phyloP scores from a whole-genome alignment of 2,888 invertebrate genomes.

The Drosophila glabriapex region DNA sequence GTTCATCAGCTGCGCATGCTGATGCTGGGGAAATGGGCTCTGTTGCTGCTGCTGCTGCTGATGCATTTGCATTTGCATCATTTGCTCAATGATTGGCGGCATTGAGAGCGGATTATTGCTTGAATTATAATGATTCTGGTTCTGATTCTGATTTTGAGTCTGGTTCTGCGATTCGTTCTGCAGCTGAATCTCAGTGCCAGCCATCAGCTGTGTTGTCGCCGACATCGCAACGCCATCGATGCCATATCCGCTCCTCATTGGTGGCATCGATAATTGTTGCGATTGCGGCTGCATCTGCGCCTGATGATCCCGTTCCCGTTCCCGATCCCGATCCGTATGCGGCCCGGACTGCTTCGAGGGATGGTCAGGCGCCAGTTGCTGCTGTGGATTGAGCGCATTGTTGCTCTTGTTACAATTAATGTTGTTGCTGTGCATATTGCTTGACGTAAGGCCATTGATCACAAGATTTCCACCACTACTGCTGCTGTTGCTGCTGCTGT shows the following conservation, averaged over 20 bases:
- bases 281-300: slow-evolving; percentile 26
- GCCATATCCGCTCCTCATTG: slow-evolving; percentile 41
- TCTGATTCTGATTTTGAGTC: slow-evolving; percentile 29
- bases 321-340: not conserved
- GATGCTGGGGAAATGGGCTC: slow-evolving; percentile 45
- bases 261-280: slow-evolving; percentile 46
- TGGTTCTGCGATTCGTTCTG: slow-evolving; percentile 64
- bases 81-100: slow-evolving; percentile 75
- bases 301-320: slow-evolving; percentile 1
- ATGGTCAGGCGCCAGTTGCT: slow-evolving; percentile 57
- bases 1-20: slow-evolving; percentile 48
- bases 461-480: slow-evolving; percentile 76
- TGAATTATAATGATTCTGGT: slow-evolving; percentile 72
- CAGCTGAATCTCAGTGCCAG: slow-evolving; percentile 60
- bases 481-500: slow-evolving; percentile 58
- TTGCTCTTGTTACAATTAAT: slow-evolving; percentile 57
- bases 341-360: slow-evolving; percentile 39
- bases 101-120: slow-evolving; percentile 79
- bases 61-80: slow-evolving; percentile 81
- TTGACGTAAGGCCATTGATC: slow-evolving; percentile 83
- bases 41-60: slow-evolving; percentile 56
- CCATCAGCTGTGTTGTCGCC: slow-evolving; percentile 48
- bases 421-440: slow-evolving; percentile 73
- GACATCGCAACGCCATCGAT: slow-evolving; percentile 53
- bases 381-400: slow-evolving; percentile 41